Conservation (phyloP, 1,140 invertebrate genomes). For the Drosophila sp. region DNA sequence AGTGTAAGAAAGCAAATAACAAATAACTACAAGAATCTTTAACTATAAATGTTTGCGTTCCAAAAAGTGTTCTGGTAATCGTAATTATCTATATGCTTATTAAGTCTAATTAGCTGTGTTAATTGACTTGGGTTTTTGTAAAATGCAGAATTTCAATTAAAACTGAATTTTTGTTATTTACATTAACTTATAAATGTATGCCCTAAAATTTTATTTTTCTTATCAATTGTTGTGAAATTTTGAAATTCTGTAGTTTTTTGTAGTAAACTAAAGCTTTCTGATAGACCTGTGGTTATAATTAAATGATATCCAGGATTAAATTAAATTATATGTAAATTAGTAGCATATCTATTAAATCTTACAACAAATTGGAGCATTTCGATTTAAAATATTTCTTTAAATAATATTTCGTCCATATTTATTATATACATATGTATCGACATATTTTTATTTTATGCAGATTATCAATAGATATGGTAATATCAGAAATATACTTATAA, state of each 20-base stretch:
- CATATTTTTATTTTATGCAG: no score
- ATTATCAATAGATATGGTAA: no score
- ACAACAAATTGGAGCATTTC: no score
- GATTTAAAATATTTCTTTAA: no score
- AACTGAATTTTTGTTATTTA: background rate
- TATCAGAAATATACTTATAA: no score
- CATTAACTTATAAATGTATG: background rate
- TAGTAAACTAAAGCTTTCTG: no score
- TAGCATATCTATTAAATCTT: no score
- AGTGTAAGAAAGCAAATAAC: constrained; percentile 31
- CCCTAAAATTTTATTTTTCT: background rate
- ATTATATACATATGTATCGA: no score
- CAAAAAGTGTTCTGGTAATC: constrained; percentile 52
- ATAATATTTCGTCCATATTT: no score
- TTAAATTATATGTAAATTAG: no score
- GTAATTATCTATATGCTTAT: constrained; percentile 28
- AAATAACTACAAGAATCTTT: constrained; percentile 34
- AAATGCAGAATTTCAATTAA: background rate
- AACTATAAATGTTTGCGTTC: constrained; percentile 60
- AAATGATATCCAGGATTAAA: no score
- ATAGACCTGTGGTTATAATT: no score
- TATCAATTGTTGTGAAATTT: constrained; percentile 18
- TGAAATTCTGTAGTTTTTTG: background rate
- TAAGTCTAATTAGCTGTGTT: constrained; percentile 44
- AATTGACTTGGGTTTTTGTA: constrained; percentile 38